Percentiles rank a stretch among this genome's conserved stretches.
These are phyloP conservation scores for Orchestia grillus DNA, from an alignment of 1,140 invertebrate species.

Conservation along the genomic window DNA sequence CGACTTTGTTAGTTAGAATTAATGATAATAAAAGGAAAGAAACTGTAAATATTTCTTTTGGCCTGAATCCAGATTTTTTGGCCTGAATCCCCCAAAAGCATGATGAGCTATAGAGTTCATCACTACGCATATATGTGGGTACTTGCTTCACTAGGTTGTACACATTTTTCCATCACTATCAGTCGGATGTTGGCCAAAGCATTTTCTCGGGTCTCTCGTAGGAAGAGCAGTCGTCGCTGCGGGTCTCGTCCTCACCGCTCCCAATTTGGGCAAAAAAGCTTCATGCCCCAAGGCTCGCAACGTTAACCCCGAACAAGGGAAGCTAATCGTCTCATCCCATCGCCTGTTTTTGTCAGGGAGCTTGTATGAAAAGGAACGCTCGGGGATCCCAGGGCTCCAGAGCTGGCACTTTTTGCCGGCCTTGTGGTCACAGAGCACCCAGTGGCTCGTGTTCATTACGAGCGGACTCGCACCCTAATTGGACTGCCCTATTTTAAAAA, in stretches of 20 bases:
- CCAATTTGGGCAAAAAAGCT: not conserved
- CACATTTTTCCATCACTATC: not conserved
- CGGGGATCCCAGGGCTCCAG: not conserved
- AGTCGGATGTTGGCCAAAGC: not conserved
- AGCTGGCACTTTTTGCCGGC: not conserved
- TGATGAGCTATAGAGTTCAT: no score
- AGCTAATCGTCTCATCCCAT: conserved; percentile 41
- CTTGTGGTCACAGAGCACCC: conserved; percentile 41
- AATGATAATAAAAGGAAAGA: no score
- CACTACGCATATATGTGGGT: no score
- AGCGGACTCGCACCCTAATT: conserved; percentile 30
- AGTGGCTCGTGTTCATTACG: conserved; percentile 48
- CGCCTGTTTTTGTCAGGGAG: conserved; percentile 16
- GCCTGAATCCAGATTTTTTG: no score
- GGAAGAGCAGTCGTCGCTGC: not conserved
- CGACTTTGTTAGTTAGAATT: no score
- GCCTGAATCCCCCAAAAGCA: no score
- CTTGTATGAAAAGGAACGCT: conserved; percentile 40
- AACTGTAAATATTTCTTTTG: no score
- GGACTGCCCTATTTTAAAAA: conserved; percentile 32
- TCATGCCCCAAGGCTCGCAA: not conserved
- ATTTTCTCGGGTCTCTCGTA: not conserved
- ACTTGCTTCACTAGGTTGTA: not conserved
- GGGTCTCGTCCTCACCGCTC: not conserved
- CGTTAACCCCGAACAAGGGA: not conserved